Evolutionary conservation across 2,113 vertebrate species (phyloP).

Genomic region (Oryzias javanicus): DNA sequence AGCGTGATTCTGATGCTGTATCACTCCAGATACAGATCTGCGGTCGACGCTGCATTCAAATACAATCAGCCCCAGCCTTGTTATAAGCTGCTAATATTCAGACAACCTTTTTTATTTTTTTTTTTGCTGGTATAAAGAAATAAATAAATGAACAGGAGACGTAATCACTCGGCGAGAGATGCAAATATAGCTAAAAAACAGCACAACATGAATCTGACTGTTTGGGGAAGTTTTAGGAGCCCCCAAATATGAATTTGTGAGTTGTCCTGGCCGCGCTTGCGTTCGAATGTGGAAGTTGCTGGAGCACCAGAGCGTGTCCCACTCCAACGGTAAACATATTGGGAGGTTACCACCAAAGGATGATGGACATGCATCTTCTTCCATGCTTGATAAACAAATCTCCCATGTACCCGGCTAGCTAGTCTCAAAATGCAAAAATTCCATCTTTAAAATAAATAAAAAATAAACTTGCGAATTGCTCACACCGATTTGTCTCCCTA

Average conservation of each 20-base stretch:
- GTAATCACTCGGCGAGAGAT: slow-evolving; percentile 60
- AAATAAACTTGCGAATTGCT: not conserved
- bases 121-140: slow-evolving; percentile 42
- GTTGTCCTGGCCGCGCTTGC: slow-evolving; percentile 43
- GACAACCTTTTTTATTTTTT: no score
- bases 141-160: slow-evolving; percentile 36
- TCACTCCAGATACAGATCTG: slow-evolving; percentile 63
- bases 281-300: slow-evolving; percentile 28
- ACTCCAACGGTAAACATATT: slow-evolving; percentile 33
- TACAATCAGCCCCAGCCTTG: slow-evolving; percentile 67
- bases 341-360: slow-evolving; percentile 19
- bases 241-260: slow-evolving; percentile 38
- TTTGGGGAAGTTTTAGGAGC: slow-evolving; percentile 18
- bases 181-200: slow-evolving; percentile 28
- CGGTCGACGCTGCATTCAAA: slow-evolving; percentile 41
- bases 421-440: slow-evolving; percentile 34
- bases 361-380: slow-evolving; percentile 24
- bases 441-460: slow-evolving; percentile 1
- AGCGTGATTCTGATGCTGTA: slow-evolving; percentile 56
- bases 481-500: slow-evolving; percentile 17
- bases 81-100: slow-evolving; percentile 63
- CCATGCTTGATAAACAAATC: slow-evolving; percentile 31
- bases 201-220: slow-evolving; percentile 32
- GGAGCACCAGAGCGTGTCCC: slow-evolving; percentile 18
- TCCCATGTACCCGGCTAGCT: not conserved